Base-by-base conservation (phyloP, 2,113 vertebrate genomes). In the Poeciliopsis retropinna region DNA sequence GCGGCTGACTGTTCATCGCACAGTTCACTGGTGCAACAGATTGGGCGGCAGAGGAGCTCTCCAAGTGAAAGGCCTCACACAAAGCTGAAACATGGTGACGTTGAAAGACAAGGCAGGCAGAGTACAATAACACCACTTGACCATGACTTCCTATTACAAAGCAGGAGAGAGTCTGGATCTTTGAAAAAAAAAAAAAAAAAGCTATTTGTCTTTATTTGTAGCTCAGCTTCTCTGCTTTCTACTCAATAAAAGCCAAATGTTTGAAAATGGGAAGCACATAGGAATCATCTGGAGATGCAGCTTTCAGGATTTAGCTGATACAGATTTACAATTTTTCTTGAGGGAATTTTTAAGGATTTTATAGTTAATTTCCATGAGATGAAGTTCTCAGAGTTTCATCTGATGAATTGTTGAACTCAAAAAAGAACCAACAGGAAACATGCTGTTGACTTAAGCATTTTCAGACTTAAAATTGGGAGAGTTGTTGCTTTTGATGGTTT, bases 1-100 rank as follows among this genome's bases (percentile, higher is more conserved):
- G 77, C 76, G 76, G 79, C 75, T 71, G 66, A 85, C 71, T 75
- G 41, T 87, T 77, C 75, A 82, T 84, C 76, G 86, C 81, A 87
- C 75, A 82, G 83, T 67, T 87, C 81, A 87, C 61, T 87, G 87
- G 76, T 86, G 86, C 85, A 83, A 86, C 85, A 88, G 91, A 89
- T 87, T 88, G 89, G 54, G 75, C 69, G 32, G 76, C 83, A 74
- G 79, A 87, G 78, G 72, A 37, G 30, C 74, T 73, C 64, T 29
- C 60, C 75, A 77, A 80, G 67, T 27, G 68, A 80, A 79, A 70
- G 64, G 65, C 51, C 81, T 83, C 79, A 67, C 19, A 28, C 70
- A 61, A 76, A 83, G 81, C 72, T 76, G 37, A 73, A 79, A 82
- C 74, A 84, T 63, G 64, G 64, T 76, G 37, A 57, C 60, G 54